Evolutionary conservation across 2,113 vertebrate genomes (phyloP), one percentile per base, ranked within the genome.

Genomic region (Brachirus orientalis): DNA sequence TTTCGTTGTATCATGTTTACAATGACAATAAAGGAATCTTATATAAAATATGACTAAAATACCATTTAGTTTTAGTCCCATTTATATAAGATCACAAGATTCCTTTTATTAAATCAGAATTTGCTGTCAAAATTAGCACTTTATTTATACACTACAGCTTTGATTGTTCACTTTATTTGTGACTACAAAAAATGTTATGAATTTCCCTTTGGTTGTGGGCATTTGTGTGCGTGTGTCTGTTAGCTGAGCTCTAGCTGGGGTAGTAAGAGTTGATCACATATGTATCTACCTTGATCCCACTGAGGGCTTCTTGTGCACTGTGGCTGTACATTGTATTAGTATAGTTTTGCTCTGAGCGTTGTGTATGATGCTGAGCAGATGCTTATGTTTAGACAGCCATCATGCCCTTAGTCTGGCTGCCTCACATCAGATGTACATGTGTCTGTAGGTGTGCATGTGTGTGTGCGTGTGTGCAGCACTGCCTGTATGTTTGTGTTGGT

Each of bases 311-410:
- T 81, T 75, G 82, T 77, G 64, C 18, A 13, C 51, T 47, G 75
- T 79, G 10, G 60, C 70, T 67, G 63, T 76, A 65, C 22, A 52
- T 28, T 54, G 33, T 17, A 28, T 54, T 5, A 10, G 51, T 45
- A 72, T 44, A 61, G 69, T 56, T 76, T 82, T 69, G 82, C 86
- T 84, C 59, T 67, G 50, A 80, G 82, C 41, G 43, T 10, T 83
- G 28, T 28, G 28, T 82, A 75, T 74, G 85, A 84, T 82, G 78
- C 78, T 69, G 72, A 86, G 77, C 87, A 90, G 82, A 80, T 84
- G 84, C 77, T 90, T 79, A 85, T 89, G 86, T 90, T 90, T 87
- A 89, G 88, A 91, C 90, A 89, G 74, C 67, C 69, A 66, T 85
- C 80, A 71, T 75, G 77, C 72, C 73, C 69, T 69, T 74, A 66